Percentiles rank a stretch among this genome's conserved stretches.
These are phyloP conservation scores for Cephus nigrinus DNA, from an alignment of 2,888 invertebrate genomes.

Conservation along the genomic window DNA sequence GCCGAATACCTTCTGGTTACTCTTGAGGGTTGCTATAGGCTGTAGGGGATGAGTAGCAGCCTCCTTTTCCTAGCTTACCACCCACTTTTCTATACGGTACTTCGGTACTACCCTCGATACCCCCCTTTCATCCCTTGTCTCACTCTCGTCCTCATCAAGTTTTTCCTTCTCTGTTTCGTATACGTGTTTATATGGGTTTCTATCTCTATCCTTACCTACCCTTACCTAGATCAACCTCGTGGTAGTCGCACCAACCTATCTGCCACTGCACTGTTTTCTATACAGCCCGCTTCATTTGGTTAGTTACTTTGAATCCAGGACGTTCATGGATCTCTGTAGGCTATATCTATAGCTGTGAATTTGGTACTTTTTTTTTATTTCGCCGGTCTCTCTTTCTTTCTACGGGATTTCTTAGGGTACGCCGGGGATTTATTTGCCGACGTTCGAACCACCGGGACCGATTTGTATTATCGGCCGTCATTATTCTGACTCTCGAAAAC, in stretches of 20 bases:
- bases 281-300: background rate
- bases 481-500: background rate
- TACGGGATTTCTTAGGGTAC: background rate
- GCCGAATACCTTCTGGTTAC: background rate
- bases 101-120: slow-evolving; percentile 7
- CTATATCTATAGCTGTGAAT: background rate
- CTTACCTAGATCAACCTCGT: background rate
- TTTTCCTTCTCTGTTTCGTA: background rate
- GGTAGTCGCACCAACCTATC: background rate
- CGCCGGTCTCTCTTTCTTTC: background rate
- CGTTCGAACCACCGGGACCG: background rate
- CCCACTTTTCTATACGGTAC: slow-evolving; percentile 14
- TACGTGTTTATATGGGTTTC: background rate
- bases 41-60: background rate
- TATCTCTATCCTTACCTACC: background rate
- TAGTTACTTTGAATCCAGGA: background rate
- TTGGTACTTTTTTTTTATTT: background rate
- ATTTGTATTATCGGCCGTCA: background rate
- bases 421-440: background rate
- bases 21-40: background rate
- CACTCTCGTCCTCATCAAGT: slow-evolving; percentile 38
- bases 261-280: background rate
- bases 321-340: background rate
- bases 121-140: slow-evolving; percentile 40
- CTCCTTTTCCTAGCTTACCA: slow-evolving; percentile 25